Percentiles rank a stretch among this genome's conserved stretches.
Evolutionary conservation across 2,797 vertebrate genomes (phyloP).

Genomic region (Channallabes apus): DNA sequence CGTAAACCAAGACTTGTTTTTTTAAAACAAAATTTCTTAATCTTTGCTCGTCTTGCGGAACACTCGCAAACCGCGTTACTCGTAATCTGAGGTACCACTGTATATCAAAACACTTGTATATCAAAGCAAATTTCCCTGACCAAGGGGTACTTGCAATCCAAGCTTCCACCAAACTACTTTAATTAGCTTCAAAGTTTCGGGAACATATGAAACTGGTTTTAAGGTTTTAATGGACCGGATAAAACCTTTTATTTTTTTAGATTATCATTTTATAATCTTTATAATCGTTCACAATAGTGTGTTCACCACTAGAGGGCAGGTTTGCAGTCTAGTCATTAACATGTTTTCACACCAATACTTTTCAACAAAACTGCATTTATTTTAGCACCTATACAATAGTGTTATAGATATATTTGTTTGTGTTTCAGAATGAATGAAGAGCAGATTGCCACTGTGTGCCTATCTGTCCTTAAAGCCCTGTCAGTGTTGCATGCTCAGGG

Average conservation of each 20-base stretch:
- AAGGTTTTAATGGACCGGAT: too few relatives aligned
- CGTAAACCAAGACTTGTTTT: too few relatives aligned
- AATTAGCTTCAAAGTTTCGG: too few relatives aligned
- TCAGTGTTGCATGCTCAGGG: conserved; percentile 91
- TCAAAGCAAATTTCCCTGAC: too few relatives aligned
- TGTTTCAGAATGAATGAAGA: conserved; percentile 90
- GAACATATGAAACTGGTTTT: too few relatives aligned
- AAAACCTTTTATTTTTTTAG: neutral
- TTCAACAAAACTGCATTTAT: neutral
- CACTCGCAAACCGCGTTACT: too few relatives aligned
- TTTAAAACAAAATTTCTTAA: too few relatives aligned
- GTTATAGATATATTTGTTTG: neutral
- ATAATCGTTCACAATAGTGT: neutral
- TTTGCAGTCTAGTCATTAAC: neutral
- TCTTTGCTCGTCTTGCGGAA: too few relatives aligned
- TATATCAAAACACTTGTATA: too few relatives aligned
- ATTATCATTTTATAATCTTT: neutral
- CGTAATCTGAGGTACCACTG: too few relatives aligned
- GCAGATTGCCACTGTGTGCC: conserved; percentile 91
- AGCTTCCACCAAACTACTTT: too few relatives aligned
- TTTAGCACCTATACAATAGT: neutral
- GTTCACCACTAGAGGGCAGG: conserved; percentile 65
- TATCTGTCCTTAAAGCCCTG: conserved; percentile 88
- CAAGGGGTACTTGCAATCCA: too few relatives aligned
- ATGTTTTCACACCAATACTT: neutral